Conservation (phyloP, 2,888 invertebrate genomes). For the Oxystoma pomonae region DNA sequence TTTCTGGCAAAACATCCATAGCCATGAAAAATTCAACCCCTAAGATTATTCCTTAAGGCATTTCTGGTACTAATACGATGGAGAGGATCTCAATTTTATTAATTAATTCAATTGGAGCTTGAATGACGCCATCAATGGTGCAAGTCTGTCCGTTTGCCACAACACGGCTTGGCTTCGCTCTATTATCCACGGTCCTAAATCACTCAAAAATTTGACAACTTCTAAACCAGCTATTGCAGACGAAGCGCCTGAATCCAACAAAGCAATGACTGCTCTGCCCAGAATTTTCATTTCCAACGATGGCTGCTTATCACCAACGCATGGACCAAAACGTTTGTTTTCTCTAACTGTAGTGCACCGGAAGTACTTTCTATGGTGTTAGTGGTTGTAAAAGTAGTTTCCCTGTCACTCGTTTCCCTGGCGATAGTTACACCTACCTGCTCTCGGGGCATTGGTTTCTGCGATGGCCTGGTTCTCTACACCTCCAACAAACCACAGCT, state of each 20-base stretch:
- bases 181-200: slow-evolving; percentile 9
- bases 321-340: slow-evolving; percentile 12
- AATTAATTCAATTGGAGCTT: slow-evolving; percentile 12
- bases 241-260: slow-evolving; percentile 16
- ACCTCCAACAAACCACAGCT: too few species aligned
- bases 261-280: too few species aligned
- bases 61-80: slow-evolving; percentile 18
- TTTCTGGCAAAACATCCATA: slow-evolving; percentile 19
- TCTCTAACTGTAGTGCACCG: too few species aligned
- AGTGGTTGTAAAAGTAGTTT: too few species aligned
- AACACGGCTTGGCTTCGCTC: not conserved
- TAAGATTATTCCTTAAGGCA: slow-evolving; percentile 14
- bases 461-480: too few species aligned
- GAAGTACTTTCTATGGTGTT: too few species aligned
- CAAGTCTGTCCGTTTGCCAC: slow-evolving; percentile 19
- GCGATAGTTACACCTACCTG: too few species aligned
- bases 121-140: slow-evolving; percentile 11
- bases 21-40: slow-evolving; percentile 20
- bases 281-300: slow-evolving; percentile 7
- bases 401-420: not conserved
- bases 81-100: slow-evolving; percentile 15
- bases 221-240: slow-evolving; percentile 5
- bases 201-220: slow-evolving; percentile 4
- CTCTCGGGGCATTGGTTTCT: too few species aligned
- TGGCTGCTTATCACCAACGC: slow-evolving; percentile 13